Evolutionary conservation across 1,140 invertebrate genomes (phyloP).

Genomic region (Achroia grisella): DNA sequence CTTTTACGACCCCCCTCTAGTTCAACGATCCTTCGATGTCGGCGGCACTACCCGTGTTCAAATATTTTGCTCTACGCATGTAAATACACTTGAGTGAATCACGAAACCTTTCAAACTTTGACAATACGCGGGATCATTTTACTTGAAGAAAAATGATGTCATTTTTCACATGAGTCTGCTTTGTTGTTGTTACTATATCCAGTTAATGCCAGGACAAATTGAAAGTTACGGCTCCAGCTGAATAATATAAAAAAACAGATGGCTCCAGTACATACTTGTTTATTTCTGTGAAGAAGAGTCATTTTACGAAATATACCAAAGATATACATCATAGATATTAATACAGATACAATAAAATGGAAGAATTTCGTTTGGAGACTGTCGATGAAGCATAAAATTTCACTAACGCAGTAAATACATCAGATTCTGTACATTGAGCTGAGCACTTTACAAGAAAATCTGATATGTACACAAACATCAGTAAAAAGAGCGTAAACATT

Average conservation of each 20-base stretch:
- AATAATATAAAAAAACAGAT: conserved; percentile 9
- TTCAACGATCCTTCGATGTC: conserved; percentile 12
- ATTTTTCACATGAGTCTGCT: conserved; percentile 21
- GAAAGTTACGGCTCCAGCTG: conserved; percentile 9
- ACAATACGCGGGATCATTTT: conserved; percentile 31
- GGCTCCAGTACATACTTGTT: conserved; percentile 6
- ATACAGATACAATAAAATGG: conserved; percentile 5
- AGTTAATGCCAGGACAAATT: conserved; percentile 15
- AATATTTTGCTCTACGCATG: conserved; percentile 23
- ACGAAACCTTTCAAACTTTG: conserved; percentile 26
- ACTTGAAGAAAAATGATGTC: conserved; percentile 24
- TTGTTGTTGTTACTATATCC: conserved; percentile 22
- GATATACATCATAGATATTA: conserved; percentile 1
- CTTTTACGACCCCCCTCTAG: neutral
- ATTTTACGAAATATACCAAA: conserved; percentile 1
- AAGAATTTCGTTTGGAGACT: conserved; percentile 7
- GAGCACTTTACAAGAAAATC: conserved; percentile 8
- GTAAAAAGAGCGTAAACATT: no score
- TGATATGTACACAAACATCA: neutral
- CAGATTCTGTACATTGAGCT: conserved; percentile 11
- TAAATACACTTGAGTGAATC: conserved; percentile 33
- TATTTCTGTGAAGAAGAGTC: conserved; percentile 2
- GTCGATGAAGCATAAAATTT: conserved; percentile 18
- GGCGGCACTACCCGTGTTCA: conserved; percentile 19
- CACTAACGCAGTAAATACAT: conserved; percentile 15